These are phyloP conservation scores for Hippocampus guttulatus DNA, from an alignment of 2,113 vertebrate species.

Conservation along the genomic window DNA sequence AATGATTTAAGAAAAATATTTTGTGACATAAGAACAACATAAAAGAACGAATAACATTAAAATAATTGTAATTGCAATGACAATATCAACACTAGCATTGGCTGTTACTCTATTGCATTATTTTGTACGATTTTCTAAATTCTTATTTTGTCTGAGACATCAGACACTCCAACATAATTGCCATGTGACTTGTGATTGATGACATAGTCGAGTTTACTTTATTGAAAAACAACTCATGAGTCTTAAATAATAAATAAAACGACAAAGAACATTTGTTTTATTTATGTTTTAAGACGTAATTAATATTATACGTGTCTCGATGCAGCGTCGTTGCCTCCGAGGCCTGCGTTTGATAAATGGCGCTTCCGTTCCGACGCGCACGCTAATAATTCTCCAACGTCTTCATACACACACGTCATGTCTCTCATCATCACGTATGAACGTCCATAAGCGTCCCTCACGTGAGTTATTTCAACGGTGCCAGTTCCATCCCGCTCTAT, in stretches of 20 bases:
- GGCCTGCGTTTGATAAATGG: background rate
- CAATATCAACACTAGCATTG: background rate
- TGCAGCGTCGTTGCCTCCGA: background rate
- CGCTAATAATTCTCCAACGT: background rate
- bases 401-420: background rate
- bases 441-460: slow-evolving; percentile 1
- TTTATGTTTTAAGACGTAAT: background rate
- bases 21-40: no score
- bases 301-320: background rate
- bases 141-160: background rate
- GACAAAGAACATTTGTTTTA: background rate
- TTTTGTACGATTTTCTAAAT: background rate
- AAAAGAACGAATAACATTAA: no score
- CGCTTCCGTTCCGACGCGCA: background rate
- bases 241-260: background rate
- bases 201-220: background rate
- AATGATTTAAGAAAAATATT: no score
- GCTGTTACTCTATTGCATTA: background rate
- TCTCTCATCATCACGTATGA: background rate
- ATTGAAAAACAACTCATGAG: background rate
- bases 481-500: background rate
- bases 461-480: background rate
- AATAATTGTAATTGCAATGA: background rate
- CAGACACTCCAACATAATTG: background rate
- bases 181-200: background rate